Evolutionary conservation across 1,140 invertebrate genomes (phyloP).

Genomic region (Octopus bimaculoides): DNA sequence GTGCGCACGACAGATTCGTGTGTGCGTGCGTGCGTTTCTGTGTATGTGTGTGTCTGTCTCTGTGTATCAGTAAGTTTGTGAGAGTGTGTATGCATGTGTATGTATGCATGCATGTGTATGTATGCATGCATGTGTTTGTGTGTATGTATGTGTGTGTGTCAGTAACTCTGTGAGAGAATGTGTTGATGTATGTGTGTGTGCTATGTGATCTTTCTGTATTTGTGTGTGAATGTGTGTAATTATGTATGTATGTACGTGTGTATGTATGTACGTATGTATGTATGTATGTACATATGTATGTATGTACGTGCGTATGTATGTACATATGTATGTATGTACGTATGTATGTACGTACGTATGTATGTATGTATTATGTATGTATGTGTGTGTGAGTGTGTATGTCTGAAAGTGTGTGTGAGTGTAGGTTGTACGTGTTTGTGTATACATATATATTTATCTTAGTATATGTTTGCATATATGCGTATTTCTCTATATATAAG

Average conservation of each 20-base stretch:
- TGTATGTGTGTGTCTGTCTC: too few relatives aligned
- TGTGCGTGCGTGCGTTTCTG: too few relatives aligned
- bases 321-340: background rate
- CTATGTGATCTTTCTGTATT: background rate
- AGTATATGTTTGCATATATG: too few relatives aligned
- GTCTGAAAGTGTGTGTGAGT: background rate
- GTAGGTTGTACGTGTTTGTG: background rate
- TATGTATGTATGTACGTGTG: background rate
- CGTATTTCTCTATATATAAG: too few relatives aligned
- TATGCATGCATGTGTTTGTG: background rate
- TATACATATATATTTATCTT: too few relatives aligned
- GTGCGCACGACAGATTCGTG: too few relatives aligned
- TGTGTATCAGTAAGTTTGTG: too few relatives aligned
- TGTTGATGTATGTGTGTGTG: background rate
- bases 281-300: background rate
- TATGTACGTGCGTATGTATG: background rate
- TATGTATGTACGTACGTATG: background rate
- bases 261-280: background rate
- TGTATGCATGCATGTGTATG: background rate
- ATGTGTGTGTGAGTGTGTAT: background rate
- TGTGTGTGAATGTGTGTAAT: background rate
- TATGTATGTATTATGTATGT: background rate
- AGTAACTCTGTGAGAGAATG: background rate
- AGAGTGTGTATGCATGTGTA: background rate
- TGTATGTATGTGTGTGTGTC: background rate